A percentile compares a stretch with the other conserved stretches of the same genome.
Conservation (phyloP, 2,797 vertebrate genomes). For the Oreonectes daqikongensis region DNA sequence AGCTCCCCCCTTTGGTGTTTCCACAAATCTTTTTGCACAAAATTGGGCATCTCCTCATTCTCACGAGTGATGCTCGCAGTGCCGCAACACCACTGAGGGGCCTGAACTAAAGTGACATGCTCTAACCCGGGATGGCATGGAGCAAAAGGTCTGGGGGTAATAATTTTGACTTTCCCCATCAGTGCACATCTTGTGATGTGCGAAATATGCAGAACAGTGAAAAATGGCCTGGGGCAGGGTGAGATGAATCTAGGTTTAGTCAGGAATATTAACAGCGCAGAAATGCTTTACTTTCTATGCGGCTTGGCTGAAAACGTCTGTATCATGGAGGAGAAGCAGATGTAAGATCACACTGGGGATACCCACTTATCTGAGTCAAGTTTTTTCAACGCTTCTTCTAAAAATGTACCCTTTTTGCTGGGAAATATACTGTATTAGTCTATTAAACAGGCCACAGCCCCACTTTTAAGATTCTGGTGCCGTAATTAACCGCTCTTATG, state of each 20-base stretch:
- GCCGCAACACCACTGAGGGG: background rate
- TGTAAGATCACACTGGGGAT: conserved; percentile 46
- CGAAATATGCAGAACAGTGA: conserved; percentile 32
- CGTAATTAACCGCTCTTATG: conserved; percentile 45
- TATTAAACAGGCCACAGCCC: conserved; percentile 45
- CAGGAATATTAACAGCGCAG: conserved; percentile 45
- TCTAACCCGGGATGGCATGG: conserved; percentile 38
- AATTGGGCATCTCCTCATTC: conserved; percentile 5
- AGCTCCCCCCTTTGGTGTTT: conserved; percentile 21
- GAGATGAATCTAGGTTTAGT: conserved; percentile 27
- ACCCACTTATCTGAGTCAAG: conserved; percentile 23
- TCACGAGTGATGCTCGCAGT: conserved; percentile 10
- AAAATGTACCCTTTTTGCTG: conserved; percentile 22
- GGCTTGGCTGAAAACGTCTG: conserved; percentile 34
- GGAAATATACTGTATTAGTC: conserved; percentile 26
- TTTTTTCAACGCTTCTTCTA: conserved; percentile 32
- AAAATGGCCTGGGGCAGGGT: conserved; percentile 39
- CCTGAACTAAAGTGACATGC: conserved; percentile 23
- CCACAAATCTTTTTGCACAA: background rate
- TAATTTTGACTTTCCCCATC: background rate
- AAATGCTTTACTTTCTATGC: conserved; percentile 41
- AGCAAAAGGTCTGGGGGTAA: conserved; percentile 11
- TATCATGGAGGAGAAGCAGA: conserved; percentile 32
- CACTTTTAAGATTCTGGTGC: conserved; percentile 23
- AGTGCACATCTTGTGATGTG: conserved; percentile 10